Conservation (phyloP, 2,888 invertebrate genomes). For the Litoditis marina region DNA sequence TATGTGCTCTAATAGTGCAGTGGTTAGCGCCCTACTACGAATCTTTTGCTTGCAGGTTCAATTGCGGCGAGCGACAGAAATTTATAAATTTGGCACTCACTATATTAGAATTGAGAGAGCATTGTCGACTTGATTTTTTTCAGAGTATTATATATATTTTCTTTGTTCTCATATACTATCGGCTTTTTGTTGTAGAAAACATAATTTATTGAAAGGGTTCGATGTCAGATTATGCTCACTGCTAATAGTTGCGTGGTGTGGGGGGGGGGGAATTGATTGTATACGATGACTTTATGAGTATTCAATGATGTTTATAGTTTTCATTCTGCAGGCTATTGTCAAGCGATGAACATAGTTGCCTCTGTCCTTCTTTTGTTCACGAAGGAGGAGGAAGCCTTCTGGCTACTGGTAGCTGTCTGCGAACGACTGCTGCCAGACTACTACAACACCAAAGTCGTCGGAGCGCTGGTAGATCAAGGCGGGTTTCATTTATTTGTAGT, state of each 20-base stretch:
- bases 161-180: neutral
- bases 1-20: neutral
- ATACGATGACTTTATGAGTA: neutral
- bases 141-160: neutral
- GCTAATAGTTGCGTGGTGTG: neutral
- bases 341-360: conserved; percentile 98
- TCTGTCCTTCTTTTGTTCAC: conserved; percentile 91
- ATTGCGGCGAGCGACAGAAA: too few relatives aligned
- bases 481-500: conserved; percentile 9
- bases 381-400: conserved; percentile 87
- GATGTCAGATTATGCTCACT: neutral
- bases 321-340: conserved; percentile 79
- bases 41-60: neutral
- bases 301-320: too few relatives aligned
- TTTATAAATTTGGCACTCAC: too few relatives aligned
- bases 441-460: conserved; percentile 88
- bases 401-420: conserved; percentile 89
- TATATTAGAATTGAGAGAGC: too few relatives aligned
- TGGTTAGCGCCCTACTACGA: neutral
- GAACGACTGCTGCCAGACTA: conserved; percentile 94
- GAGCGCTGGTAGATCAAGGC: conserved; percentile 81
- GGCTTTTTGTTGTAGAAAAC: too few relatives aligned
- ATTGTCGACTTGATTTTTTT: too few relatives aligned
- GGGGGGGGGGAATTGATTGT: neutral
- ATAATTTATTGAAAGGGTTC: too few relatives aligned